These are phyloP conservation scores for Pogonocichla stellata DNA, from an alignment of 2,113 vertebrate genomes.

Conservation along the genomic window DNA sequence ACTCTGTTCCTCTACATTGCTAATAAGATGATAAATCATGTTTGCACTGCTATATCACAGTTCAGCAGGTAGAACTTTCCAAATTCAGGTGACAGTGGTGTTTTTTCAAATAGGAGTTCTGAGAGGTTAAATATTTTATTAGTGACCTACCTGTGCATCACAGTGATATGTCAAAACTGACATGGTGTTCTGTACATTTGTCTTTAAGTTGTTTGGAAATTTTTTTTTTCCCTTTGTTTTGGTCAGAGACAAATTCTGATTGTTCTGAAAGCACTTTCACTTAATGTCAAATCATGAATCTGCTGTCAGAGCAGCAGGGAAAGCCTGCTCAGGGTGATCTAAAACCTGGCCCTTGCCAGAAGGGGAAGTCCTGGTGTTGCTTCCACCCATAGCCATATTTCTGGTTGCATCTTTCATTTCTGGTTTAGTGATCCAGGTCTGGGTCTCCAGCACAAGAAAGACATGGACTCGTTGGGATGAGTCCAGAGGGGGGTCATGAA, in stretches of 20 bases:
- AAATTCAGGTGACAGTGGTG: not conserved
- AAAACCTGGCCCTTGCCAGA: not conserved
- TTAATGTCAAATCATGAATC: not conserved
- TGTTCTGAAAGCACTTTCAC: not conserved
- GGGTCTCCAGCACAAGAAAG: not conserved
- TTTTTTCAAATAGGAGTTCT: not conserved
- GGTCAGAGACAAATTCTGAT: not conserved
- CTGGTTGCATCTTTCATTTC: not conserved
- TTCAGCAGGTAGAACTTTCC: not conserved
- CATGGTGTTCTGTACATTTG: not conserved
- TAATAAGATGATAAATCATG: constrained; percentile 32
- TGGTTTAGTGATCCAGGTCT: not conserved
- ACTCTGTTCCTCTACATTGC: constrained; percentile 12
- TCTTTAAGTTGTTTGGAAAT: not conserved
- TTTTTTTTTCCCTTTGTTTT: not conserved
- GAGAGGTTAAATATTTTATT: constrained; percentile 6
- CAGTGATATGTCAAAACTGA: not conserved
- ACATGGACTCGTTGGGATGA: rapidly evolving
- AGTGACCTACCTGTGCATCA: not conserved
- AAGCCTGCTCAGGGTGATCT: not conserved
- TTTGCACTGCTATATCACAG: not conserved
- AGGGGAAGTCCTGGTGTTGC: not conserved
- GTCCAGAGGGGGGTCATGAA: not conserved
- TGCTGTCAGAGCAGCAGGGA: not conserved
- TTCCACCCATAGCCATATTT: not conserved